A percentile compares a stretch with the other conserved stretches of the same genome.
Evolutionary conservation across 1,140 invertebrate species (phyloP).

Genomic region (Ceratina australensis): DNA sequence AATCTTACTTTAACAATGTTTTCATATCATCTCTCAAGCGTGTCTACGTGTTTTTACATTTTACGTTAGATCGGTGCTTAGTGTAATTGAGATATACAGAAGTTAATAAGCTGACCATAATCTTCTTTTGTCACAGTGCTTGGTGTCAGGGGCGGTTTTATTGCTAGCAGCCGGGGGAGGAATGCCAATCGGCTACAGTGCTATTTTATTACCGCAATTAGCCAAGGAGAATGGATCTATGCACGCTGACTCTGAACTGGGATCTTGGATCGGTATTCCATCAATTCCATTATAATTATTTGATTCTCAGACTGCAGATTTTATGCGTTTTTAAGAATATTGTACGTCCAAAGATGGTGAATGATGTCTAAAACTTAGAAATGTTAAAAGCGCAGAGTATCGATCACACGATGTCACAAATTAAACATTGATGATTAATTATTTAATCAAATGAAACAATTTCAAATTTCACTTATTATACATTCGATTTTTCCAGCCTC

Average conservation of each 20-base stretch:
- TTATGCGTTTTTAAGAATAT: too few relatives aligned
- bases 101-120: not conserved
- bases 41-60: too few relatives aligned
- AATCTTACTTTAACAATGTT: too few relatives aligned
- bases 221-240: slow-evolving; percentile 77
- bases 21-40: too few relatives aligned
- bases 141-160: slow-evolving; percentile 84
- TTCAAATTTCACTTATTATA: not conserved
- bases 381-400: too few relatives aligned
- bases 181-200: slow-evolving; percentile 86
- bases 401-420: too few relatives aligned
- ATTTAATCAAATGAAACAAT: too few relatives aligned
- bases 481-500: slow-evolving; percentile 79
- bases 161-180: slow-evolving; percentile 84
- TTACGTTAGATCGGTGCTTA: too few relatives aligned
- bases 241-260: slow-evolving; percentile 80
- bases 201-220: slow-evolving; percentile 84
- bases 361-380: too few relatives aligned
- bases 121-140: slow-evolving; percentile 77
- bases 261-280: slow-evolving; percentile 84
- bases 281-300: not conserved
- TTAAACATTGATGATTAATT: too few relatives aligned
- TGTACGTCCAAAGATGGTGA: too few relatives aligned
- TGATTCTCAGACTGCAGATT: too few relatives aligned
- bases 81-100: not conserved